phyloP scores from a whole-genome alignment of 2,113 vertebrate species.

The Ariopsis seemanni region DNA sequence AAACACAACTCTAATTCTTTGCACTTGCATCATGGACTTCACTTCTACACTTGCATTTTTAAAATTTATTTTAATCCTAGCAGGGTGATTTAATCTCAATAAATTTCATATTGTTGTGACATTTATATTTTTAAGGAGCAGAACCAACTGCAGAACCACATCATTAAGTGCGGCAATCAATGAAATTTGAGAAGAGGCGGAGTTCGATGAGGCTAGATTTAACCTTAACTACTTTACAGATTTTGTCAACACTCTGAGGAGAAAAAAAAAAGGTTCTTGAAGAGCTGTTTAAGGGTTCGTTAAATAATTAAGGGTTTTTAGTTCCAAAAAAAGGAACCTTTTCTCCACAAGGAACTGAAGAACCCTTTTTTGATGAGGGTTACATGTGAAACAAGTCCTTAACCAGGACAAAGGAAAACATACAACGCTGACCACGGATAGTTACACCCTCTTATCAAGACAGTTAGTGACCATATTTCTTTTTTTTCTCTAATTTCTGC shows the following conservation, averaged over 20 bases:
- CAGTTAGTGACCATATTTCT: neutral
- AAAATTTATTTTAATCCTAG: neutral
- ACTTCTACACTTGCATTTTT: neutral
- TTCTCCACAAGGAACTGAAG: neutral
- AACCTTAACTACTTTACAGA: neutral
- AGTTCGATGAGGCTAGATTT: neutral
- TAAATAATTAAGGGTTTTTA: neutral
- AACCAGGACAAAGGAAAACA: neutral
- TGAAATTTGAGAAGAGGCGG: neutral
- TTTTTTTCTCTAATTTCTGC: neutral
- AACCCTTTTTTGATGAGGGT: neutral
- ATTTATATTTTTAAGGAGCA: neutral
- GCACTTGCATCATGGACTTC: slow-evolving; percentile 8
- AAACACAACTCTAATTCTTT: slow-evolving; percentile 11
- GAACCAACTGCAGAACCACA: neutral
- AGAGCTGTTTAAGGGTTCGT: neutral
- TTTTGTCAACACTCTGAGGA: neutral
- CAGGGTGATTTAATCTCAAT: neutral
- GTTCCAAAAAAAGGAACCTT: neutral
- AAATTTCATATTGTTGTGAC: neutral
- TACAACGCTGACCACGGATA: neutral
- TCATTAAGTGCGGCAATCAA: neutral
- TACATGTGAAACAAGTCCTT: neutral
- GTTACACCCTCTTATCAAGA: neutral
- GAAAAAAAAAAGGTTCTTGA: neutral